A percentile compares a stretch with the other conserved stretches of the same genome.
Evolutionary conservation across 2,113 vertebrate species (phyloP).

Genomic region (Edolisoma coerulescens): DNA sequence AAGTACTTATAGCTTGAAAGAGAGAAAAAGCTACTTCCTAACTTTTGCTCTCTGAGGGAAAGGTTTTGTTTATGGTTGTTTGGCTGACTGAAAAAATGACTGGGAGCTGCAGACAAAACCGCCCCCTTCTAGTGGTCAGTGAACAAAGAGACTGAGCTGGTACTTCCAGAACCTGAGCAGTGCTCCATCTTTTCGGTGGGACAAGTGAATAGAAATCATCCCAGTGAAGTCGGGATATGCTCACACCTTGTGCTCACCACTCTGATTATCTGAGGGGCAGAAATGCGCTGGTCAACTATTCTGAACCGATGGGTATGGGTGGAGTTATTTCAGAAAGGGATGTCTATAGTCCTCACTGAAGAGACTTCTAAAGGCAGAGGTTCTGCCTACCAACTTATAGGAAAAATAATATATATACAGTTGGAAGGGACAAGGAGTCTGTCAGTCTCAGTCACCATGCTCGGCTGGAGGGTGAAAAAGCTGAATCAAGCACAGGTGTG

Average conservation of each 20-base stretch:
- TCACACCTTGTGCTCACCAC: accelerated
- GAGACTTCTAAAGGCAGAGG: not conserved
- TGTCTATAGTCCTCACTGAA: not conserved
- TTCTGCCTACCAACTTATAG: not conserved
- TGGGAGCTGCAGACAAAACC: not conserved
- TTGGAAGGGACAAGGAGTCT: not conserved
- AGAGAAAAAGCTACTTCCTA: not conserved
- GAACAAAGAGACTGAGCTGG: not conserved
- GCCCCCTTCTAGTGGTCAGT: accelerated
- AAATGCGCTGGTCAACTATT: not conserved
- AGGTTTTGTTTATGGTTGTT: not conserved
- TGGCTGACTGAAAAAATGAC: not conserved
- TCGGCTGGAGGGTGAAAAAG: accelerated
- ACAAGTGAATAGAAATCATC: not conserved
- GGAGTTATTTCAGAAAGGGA: not conserved
- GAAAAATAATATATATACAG: not conserved
- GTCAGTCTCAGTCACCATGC: not conserved
- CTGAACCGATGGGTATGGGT: not conserved
- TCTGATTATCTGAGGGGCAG: not conserved
- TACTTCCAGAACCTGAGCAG: not conserved
- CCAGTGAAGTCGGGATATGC: not conserved
- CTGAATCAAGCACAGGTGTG: not conserved
- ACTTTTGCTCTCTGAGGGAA: not conserved
- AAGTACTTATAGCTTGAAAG: not conserved
- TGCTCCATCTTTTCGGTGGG: not conserved